Percentiles rank a stretch among this genome's conserved stretches.
Conservation (phyloP, 2,797 vertebrate genomes). For the Lutjanus argentimaculatus region DNA sequence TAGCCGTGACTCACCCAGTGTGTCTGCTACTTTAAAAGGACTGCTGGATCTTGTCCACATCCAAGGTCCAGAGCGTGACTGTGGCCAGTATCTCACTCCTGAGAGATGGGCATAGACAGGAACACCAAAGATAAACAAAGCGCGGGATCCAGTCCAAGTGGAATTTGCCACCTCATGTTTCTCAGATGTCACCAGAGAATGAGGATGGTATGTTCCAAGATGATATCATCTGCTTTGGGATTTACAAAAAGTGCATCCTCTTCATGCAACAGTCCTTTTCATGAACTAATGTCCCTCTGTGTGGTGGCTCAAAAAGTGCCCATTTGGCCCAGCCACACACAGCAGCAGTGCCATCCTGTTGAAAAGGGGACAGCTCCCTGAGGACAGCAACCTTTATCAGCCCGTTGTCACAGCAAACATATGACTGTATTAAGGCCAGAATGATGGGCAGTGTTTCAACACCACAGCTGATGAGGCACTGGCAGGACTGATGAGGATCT, state of each 20-base stretch:
- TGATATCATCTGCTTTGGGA: slow-evolving; percentile 8
- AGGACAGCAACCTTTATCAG: slow-evolving; percentile 44
- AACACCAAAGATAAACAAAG: slow-evolving; percentile 66
- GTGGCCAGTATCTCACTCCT: slow-evolving; percentile 7
- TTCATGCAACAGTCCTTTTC: background rate
- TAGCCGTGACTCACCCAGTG: slow-evolving; percentile 36
- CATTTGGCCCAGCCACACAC: background rate
- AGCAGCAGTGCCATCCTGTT: slow-evolving; percentile 14
- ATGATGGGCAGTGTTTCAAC: slow-evolving; percentile 31
- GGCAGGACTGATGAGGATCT: slow-evolving; percentile 13
- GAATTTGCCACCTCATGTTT: slow-evolving; percentile 50
- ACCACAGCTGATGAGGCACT: slow-evolving; percentile 16
- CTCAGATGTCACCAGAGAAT: slow-evolving; percentile 7
- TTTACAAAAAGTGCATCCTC: slow-evolving; percentile 14
- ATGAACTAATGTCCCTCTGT: slow-evolving; percentile 17
- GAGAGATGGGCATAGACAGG: slow-evolving; percentile 27
- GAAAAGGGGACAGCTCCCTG: slow-evolving; percentile 45
- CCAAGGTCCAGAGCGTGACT: slow-evolving; percentile 16
- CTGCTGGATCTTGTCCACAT: slow-evolving; percentile 59
- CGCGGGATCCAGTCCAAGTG: slow-evolving; percentile 5
- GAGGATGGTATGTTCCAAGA: slow-evolving; percentile 7
- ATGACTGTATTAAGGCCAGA: slow-evolving; percentile 17
- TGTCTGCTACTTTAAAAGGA: slow-evolving; percentile 73
- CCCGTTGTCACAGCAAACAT: slow-evolving; percentile 78
- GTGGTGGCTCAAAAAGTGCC: slow-evolving; percentile 1